Percentiles rank a stretch among this genome's conserved stretches.
Evolutionary conservation across 2,113 vertebrate genomes (phyloP).

Genomic region (Ranitomeya imitator): DNA sequence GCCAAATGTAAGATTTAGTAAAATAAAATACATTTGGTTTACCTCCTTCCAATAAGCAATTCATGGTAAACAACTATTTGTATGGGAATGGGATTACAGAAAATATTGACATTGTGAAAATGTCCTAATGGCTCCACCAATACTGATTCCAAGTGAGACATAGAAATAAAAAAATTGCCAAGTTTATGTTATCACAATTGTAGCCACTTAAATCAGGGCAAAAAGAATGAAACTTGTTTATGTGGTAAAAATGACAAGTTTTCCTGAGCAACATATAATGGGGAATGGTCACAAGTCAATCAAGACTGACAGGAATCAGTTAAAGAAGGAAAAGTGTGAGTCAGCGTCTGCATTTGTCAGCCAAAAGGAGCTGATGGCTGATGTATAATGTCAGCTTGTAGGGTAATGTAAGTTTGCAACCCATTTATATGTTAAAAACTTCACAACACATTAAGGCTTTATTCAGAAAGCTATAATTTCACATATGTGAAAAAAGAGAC

Average conservation of each 20-base stretch:
- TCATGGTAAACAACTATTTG: neutral
- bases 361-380: neutral
- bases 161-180: neutral
- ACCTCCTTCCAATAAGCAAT: neutral
- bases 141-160: neutral
- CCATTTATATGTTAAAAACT: neutral
- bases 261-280: neutral
- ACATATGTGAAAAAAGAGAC: too few relatives aligned
- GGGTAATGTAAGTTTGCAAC: neutral
- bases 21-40: constrained; percentile 1
- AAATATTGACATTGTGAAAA: neutral
- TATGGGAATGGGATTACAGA: neutral
- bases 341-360: neutral
- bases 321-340: neutral
- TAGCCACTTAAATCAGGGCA: neutral
- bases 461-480: too few relatives aligned
- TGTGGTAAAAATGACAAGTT: neutral
- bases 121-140: neutral
- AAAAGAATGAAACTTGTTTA: neutral
- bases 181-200: neutral
- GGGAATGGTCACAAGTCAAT: neutral
- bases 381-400: too few relatives aligned
- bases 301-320: neutral
- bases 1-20: neutral
- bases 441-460: neutral